Evolutionary conservation across 2,113 vertebrate species (phyloP).

Genomic region (Lagenorhynchus albirostris): DNA sequence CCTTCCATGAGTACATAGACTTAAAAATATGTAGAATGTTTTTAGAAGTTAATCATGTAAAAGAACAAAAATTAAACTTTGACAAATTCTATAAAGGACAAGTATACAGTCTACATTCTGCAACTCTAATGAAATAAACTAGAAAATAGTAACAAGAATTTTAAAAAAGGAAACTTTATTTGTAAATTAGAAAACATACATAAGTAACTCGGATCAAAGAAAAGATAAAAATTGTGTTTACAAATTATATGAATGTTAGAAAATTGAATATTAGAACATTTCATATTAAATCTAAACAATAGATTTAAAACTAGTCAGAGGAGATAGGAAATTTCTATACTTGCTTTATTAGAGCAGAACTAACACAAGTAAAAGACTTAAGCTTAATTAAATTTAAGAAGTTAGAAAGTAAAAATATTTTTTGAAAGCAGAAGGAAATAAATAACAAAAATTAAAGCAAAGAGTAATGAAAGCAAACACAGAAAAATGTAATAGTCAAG

Average conservation of each 20-base stretch:
- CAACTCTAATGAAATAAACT: not conserved
- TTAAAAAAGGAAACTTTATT: not conserved
- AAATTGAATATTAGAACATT: not conserved
- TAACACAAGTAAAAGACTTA: slow-evolving; percentile 14
- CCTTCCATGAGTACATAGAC: not conserved
- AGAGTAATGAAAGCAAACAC: not conserved
- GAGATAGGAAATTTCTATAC: not conserved
- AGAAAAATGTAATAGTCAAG: not conserved
- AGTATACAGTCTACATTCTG: not conserved
- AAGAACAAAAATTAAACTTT: slow-evolving; percentile 4
- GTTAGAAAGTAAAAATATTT: not conserved
- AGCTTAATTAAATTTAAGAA: slow-evolving; percentile 3
- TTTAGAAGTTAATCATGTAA: slow-evolving; percentile 10
- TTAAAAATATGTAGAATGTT: slow-evolving; percentile 31
- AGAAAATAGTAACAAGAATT: not conserved
- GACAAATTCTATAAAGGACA: not conserved
- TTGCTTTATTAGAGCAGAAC: not conserved
- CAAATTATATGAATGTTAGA: not conserved
- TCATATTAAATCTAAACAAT: not conserved
- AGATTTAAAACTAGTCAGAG: not conserved
- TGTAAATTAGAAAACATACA: not conserved
- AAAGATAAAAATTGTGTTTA: not conserved
- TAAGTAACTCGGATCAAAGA: not conserved
- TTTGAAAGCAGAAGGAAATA: slow-evolving; percentile 4
- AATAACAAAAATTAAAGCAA: not conserved